phyloP scores from a whole-genome alignment of 1,140 invertebrate genomes.

The Zelostemma sp. region DNA sequence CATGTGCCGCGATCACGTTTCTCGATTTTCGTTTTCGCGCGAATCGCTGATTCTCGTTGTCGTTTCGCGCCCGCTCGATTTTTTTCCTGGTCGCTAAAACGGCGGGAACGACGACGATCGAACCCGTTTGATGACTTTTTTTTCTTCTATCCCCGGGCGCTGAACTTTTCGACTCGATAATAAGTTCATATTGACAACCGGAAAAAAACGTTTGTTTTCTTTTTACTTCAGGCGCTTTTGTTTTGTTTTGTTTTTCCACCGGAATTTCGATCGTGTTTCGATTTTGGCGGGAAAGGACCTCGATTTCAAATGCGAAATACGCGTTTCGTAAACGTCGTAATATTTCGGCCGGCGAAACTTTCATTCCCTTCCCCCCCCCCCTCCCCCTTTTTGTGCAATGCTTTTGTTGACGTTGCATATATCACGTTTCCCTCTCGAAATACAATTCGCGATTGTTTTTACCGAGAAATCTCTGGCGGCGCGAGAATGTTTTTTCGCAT shows the following conservation, averaged over 20 bases:
- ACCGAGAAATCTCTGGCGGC: slow-evolving; percentile 5
- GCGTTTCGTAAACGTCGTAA: no score
- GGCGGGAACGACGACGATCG: slow-evolving; percentile 5
- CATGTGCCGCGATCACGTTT: not conserved
- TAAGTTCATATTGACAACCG: no score
- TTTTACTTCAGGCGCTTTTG: no score
- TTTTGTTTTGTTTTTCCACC: no score
- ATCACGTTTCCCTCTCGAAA: slow-evolving; percentile 12
- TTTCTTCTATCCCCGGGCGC: not conserved
- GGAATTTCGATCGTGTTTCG: not conserved
- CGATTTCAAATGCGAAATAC: not conserved
- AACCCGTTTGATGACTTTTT: not conserved
- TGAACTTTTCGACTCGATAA: not conserved
- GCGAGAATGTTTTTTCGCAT: slow-evolving; percentile 22
- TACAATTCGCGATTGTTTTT: slow-evolving; percentile 10
- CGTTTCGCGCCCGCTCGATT: not conserved
- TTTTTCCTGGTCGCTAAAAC: slow-evolving; percentile 4
- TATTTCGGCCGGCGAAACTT: not conserved
- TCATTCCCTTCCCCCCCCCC: not conserved
- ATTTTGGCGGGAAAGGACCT: not conserved
- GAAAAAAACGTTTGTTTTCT: no score
- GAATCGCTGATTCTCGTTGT: slow-evolving; percentile 24
- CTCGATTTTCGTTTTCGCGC: not conserved
- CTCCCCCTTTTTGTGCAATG: not conserved
- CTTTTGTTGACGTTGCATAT: slow-evolving; percentile 41